phyloP scores from a whole-genome alignment of 2,113 vertebrate genomes.

The Lucifuga dentata region DNA sequence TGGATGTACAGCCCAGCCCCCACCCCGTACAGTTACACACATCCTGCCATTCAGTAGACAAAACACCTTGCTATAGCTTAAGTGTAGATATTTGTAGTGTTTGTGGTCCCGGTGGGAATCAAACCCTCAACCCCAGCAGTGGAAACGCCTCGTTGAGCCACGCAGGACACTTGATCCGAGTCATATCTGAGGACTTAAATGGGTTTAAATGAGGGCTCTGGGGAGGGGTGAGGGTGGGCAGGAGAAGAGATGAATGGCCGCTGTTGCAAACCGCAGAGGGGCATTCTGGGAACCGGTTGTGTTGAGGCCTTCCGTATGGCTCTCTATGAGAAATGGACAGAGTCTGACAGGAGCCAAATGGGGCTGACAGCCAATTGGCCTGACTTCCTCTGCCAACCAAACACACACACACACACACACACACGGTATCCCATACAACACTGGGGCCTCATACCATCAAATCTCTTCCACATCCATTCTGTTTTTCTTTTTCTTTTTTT shows the following conservation, averaged over 20 bases:
- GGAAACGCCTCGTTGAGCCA: conserved; percentile 36
- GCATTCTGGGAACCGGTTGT: conserved; percentile 69
- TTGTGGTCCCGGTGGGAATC: conserved; percentile 43
- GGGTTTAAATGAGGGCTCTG: conserved; percentile 65
- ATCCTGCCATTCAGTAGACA: conserved; percentile 6
- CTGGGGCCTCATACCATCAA: conserved; percentile 28
- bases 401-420: conserved; percentile 44
- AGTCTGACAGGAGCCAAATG: conserved; percentile 77
- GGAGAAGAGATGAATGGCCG: conserved; percentile 47
- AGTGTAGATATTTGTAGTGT: conserved; percentile 18
- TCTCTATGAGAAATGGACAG: conserved; percentile 74
- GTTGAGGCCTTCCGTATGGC: conserved; percentile 74
- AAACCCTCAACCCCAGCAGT: conserved; percentile 49
- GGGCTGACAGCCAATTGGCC: conserved; percentile 72
- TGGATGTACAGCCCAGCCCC: no score
- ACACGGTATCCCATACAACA: conserved; percentile 41
- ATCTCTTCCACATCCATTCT: conserved; percentile 56
- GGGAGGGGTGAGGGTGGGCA: conserved; percentile 36
- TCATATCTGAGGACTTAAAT: conserved; percentile 63
- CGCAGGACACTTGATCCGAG: conserved; percentile 70
- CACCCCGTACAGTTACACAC: no score
- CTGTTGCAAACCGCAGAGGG: conserved; percentile 34
- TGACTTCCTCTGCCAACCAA: conserved; percentile 48
- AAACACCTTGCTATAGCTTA: conserved; percentile 34
- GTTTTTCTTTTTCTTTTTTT: conserved; percentile 33